A percentile compares a stretch with the other conserved stretches of the same genome.
Evolutionary conservation across 2,888 invertebrate species (phyloP).

Genomic region (Archips xylosteana): DNA sequence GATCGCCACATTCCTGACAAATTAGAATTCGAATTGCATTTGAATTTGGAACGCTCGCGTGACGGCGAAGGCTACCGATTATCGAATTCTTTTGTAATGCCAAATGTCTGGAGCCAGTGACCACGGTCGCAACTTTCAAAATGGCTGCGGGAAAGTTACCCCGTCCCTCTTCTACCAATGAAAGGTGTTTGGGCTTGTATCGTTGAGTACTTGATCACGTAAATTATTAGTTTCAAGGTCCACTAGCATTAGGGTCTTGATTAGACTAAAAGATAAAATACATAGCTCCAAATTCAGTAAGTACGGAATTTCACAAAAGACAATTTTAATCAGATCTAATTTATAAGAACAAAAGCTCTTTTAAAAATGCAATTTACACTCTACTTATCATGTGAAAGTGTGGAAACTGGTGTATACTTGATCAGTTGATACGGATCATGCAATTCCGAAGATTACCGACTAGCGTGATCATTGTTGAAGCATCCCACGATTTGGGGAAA

Average conservation of each 20-base stretch:
- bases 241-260: background rate
- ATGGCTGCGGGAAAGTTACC: conserved; percentile 16
- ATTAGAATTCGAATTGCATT: conserved; percentile 59
- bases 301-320: background rate
- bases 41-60: conserved; percentile 58
- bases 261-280: background rate
- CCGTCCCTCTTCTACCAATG: background rate
- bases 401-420: conserved; percentile 45
- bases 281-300: background rate
- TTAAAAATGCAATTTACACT: conserved; percentile 1
- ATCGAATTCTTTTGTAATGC: conserved; percentile 64
- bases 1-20: conserved; percentile 64
- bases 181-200: background rate
- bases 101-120: conserved; percentile 32
- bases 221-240: too few relatives aligned
- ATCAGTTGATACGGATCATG: conserved; percentile 51
- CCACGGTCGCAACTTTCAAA: conserved; percentile 25
- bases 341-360: background rate
- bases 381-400: conserved; percentile 48
- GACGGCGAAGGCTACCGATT: conserved; percentile 67
- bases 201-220: too few relatives aligned
- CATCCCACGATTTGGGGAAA: conserved; percentile 38
- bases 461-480: conserved; percentile 33
- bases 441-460: conserved; percentile 55
- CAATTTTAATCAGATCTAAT: background rate